phyloP scores from a whole-genome alignment of 2,888 invertebrate species.

The Drosophila aldrichi region DNA sequence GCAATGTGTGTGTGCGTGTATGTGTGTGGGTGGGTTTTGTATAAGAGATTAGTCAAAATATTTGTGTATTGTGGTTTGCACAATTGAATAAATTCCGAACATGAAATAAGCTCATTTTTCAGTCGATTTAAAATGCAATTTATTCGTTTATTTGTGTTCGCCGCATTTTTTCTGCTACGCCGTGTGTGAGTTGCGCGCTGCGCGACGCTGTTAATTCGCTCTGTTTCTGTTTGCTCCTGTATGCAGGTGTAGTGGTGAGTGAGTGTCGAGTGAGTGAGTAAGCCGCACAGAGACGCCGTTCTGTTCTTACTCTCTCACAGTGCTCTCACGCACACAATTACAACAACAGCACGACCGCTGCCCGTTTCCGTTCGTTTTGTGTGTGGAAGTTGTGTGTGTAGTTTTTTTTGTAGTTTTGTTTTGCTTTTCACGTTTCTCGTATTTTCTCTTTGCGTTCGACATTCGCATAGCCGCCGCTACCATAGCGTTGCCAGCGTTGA shows the following conservation, averaged over 20 bases:
- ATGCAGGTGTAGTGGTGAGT: slow-evolving; percentile 70
- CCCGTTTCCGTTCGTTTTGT: slow-evolving; percentile 48
- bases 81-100: not conserved
- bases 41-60: not conserved
- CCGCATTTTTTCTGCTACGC: slow-evolving; percentile 22
- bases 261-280: slow-evolving; percentile 12
- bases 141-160: slow-evolving; percentile 34
- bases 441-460: slow-evolving; percentile 43
- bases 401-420: slow-evolving; percentile 73
- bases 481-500: slow-evolving; percentile 59
- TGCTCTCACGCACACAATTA: slow-evolving; percentile 36
- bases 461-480: slow-evolving; percentile 46
- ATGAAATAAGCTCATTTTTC: not conserved
- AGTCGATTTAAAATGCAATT: slow-evolving; percentile 21
- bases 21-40: slow-evolving; percentile 10
- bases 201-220: slow-evolving; percentile 56
- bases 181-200: slow-evolving; percentile 37
- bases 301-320: slow-evolving; percentile 18
- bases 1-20: not conserved
- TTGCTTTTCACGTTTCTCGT: slow-evolving; percentile 69
- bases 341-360: slow-evolving; percentile 31
- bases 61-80: slow-evolving; percentile 1
- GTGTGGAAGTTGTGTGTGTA: slow-evolving; percentile 40
- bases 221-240: slow-evolving; percentile 29
- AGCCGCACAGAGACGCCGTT: slow-evolving; percentile 13